Evolutionary conservation across 2,888 invertebrate species (phyloP).

Genomic region (Drosophila cracens): DNA sequence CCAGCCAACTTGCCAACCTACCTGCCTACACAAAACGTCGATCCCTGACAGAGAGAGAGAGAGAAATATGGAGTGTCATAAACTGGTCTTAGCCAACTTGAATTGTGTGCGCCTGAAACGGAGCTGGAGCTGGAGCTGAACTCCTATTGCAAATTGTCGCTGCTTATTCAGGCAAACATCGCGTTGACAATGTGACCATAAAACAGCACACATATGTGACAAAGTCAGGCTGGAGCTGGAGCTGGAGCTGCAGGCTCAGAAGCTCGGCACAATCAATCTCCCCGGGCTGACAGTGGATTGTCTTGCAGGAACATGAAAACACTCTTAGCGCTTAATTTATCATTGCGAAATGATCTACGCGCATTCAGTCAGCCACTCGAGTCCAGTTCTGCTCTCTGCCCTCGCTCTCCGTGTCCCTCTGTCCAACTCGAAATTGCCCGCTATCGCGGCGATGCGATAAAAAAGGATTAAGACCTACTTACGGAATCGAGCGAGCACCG

Average conservation of each 20-base stretch:
- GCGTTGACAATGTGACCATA: conserved; percentile 75
- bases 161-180: conserved; percentile 63
- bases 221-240: conserved; percentile 25
- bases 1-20: conserved; percentile 45
- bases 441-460: conserved; percentile 70
- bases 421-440: conserved; percentile 55
- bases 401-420: not conserved
- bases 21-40: conserved; percentile 3
- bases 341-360: conserved; percentile 82
- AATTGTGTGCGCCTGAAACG: conserved; percentile 62
- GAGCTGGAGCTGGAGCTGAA: not conserved
- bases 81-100: conserved; percentile 65
- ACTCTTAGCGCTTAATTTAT: conserved; percentile 85
- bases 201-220: conserved; percentile 52
- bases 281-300: conserved; percentile 82
- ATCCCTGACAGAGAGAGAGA: conserved; percentile 6
- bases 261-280: conserved; percentile 83
- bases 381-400: conserved; percentile 18
- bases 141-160: conserved; percentile 70
- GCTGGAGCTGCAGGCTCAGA: conserved; percentile 15
- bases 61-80: conserved; percentile 55
- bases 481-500: conserved; percentile 38
- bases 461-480: conserved; percentile 78
- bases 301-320: conserved; percentile 83
- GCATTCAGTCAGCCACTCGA: conserved; percentile 34